Conservation (phyloP, 37 sponge, comb jelly and placozoan species). For the Ianthella basta region DNA sequence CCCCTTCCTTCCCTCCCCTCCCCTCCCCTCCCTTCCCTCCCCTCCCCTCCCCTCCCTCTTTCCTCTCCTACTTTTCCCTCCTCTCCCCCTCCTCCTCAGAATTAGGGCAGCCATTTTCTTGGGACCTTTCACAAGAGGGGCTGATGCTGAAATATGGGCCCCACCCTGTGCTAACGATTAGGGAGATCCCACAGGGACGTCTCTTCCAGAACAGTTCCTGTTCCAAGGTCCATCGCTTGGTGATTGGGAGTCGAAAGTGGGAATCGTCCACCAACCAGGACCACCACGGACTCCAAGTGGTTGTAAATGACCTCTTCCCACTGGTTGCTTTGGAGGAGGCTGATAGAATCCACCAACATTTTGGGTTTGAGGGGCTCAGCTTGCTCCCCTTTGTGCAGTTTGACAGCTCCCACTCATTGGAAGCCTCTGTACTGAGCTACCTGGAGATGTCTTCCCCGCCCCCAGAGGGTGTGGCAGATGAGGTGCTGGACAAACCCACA, state of each 20-base stretch:
- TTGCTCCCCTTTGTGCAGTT: slow-evolving; percentile 10
- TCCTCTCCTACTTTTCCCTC: no score
- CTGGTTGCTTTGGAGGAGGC: slow-evolving; percentile 14
- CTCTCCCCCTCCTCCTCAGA: no score
- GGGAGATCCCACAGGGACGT: slow-evolving; percentile 44
- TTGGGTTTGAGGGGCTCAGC: not conserved
- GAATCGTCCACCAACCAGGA: not conserved
- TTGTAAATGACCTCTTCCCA: slow-evolving; percentile 15
- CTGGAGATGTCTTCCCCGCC: no score
- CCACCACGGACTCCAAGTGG: not conserved
- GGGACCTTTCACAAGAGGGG: slow-evolving; percentile 28
- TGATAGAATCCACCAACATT: not conserved
- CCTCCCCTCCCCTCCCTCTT: no score
- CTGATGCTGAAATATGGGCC: slow-evolving; percentile 75
- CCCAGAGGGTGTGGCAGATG: no score
- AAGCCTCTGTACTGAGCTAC: no score
- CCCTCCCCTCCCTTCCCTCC: no score
- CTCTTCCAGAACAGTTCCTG: not conserved
- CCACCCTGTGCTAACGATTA: slow-evolving; percentile 52
- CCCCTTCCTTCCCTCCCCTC: no score
- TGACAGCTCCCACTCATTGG: no score
- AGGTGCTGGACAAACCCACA: no score
- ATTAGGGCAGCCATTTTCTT: slow-evolving; percentile 1
- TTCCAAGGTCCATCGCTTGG: not conserved
- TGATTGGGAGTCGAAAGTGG: not conserved